Percentiles rank a stretch among this genome's conserved stretches.
phyloP scores from a whole-genome alignment of 2,888 invertebrate genomes.

The Bugula neritina region DNA sequence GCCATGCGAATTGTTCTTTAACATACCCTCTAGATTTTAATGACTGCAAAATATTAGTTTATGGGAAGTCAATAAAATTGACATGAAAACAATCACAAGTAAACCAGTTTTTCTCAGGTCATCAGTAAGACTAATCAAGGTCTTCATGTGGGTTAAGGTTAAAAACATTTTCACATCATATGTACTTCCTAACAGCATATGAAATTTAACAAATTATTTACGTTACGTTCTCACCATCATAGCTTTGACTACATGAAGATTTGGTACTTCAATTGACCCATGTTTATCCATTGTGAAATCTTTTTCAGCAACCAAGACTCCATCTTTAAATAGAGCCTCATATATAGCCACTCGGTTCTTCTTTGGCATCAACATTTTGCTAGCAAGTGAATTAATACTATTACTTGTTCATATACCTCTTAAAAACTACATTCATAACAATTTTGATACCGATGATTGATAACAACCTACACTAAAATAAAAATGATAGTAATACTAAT shows the following conservation, averaged over 20 bases:
- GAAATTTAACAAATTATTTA: not conserved
- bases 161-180: no score
- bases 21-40: constrained; percentile 93
- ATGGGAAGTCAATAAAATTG: not conserved
- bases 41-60: constrained; percentile 59
- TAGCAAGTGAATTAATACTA: constrained; percentile 27
- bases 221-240: constrained; percentile 63
- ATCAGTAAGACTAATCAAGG: constrained; percentile 21
- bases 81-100: no score
- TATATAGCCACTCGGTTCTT: constrained; percentile 92
- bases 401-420: no score
- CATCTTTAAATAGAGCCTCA: constrained; percentile 96
- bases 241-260: constrained; percentile 96
- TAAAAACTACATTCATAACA: no score
- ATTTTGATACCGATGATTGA: no score
- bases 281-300: constrained; percentile 97
- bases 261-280: constrained; percentile 86
- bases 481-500: no score
- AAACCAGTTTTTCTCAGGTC: no score
- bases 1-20: constrained; percentile 99
- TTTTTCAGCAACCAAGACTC: constrained; percentile 98
- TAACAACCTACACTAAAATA: no score
- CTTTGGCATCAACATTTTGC: constrained; percentile 99
- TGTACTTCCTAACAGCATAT: not conserved
- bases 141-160: no score